These are phyloP conservation scores for Caenorhabditis latens DNA, from an alignment of 1,140 invertebrate species.

Conservation along the genomic window DNA sequence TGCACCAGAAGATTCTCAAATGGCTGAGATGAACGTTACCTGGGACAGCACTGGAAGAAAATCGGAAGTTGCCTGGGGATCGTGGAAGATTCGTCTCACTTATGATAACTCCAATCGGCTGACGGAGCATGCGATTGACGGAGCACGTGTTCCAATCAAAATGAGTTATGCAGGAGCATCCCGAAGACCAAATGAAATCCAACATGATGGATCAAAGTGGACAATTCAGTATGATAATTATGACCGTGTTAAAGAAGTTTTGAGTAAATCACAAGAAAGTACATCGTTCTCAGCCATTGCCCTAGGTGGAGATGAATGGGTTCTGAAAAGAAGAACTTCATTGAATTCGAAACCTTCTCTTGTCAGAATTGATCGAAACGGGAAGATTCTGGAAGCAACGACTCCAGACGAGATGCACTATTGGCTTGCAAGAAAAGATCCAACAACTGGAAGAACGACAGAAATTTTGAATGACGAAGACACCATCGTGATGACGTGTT, in stretches of 20 bases:
- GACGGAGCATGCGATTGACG: conserved; percentile 37
- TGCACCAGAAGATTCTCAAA: conserved; percentile 36
- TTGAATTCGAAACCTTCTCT: conserved; percentile 55
- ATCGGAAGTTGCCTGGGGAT: conserved; percentile 47
- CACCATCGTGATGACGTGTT: conserved; percentile 4
- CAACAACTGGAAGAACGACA: conserved; percentile 7
- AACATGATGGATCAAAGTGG: conserved; percentile 7
- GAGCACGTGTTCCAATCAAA: conserved; percentile 21
- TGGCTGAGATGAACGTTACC: conserved; percentile 53
- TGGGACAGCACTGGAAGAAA: conserved; percentile 55
- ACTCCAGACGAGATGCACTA: conserved; percentile 57
- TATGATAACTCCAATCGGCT: conserved; percentile 55
- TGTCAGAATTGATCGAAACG: conserved; percentile 26
- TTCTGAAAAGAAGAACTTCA: conserved; percentile 30
- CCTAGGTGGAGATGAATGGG: conserved; percentile 44
- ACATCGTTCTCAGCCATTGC: conserved; percentile 46
- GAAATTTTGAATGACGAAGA: conserved; percentile 48
- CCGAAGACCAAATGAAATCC: conserved; percentile 23
- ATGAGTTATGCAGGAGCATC: conserved; percentile 27
- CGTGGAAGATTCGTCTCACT: conserved; percentile 9
- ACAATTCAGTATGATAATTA: conserved; percentile 49
- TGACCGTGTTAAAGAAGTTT: conserved; percentile 40
- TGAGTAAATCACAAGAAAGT: conserved; percentile 21
- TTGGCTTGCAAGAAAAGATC: conserved; percentile 19
- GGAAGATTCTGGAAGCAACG: conserved; percentile 47